A percentile compares a stretch with the other conserved stretches of the same genome.
These are phyloP conservation scores for Xenopus tropicalis DNA, from an alignment of 2,113 vertebrate genomes.

Conservation along the genomic window DNA sequence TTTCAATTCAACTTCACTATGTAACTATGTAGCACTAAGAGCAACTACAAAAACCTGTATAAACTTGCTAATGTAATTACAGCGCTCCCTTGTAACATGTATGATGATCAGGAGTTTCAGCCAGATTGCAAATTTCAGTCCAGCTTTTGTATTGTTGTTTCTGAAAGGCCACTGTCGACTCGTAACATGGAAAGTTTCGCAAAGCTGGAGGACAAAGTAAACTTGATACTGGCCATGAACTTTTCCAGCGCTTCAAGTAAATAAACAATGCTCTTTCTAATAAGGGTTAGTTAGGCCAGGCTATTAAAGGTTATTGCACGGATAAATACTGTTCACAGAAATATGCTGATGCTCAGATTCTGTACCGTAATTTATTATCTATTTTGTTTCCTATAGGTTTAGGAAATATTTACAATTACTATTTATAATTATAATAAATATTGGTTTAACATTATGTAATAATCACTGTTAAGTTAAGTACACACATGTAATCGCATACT, in stretches of 20 bases:
- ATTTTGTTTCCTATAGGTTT: constrained; percentile 45
- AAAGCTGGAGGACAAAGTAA: constrained; percentile 80
- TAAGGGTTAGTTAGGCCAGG: constrained; percentile 67
- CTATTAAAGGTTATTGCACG: constrained; percentile 64
- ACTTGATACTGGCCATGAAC: constrained; percentile 78
- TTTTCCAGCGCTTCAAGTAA: constrained; percentile 72
- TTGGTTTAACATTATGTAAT: too few species aligned
- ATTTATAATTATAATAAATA: too few species aligned
- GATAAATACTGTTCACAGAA: constrained; percentile 60
- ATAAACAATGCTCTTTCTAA: constrained; percentile 66
- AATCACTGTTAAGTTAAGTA: too few species aligned
- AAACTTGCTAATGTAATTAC: too few species aligned
- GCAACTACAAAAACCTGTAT: too few species aligned
- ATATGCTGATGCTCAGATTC: constrained; percentile 57
- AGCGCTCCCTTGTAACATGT: too few species aligned
- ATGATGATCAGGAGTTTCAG: constrained; percentile 47
- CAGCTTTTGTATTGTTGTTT: constrained; percentile 60
- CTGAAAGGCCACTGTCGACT: constrained; percentile 67
- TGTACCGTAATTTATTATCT: constrained; percentile 46
- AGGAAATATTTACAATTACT: too few species aligned
- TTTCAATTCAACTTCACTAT: too few species aligned
- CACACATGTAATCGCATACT: too few species aligned
- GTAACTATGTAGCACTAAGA: too few species aligned
- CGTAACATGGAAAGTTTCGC: constrained; percentile 73
- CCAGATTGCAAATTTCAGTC: constrained; percentile 66